phyloP scores from a whole-genome alignment of 2,113 vertebrate species.

The Crotalus viridis region DNA sequence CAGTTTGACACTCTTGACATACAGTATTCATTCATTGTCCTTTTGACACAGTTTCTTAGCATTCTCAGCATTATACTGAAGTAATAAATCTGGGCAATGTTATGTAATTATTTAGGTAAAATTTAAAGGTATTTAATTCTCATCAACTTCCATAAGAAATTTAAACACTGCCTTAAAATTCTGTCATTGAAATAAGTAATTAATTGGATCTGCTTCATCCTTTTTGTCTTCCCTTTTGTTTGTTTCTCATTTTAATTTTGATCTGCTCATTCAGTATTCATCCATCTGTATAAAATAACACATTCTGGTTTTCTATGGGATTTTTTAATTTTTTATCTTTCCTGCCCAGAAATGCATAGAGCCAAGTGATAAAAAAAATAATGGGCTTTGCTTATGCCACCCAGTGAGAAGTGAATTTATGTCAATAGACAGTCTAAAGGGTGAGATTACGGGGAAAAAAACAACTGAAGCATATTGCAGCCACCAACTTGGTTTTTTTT shows the following conservation, averaged over 20 bases:
- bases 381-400: background rate
- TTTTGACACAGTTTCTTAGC: background rate
- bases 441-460: background rate
- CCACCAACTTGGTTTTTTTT: background rate
- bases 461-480: background rate
- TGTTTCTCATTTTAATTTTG: constrained; percentile 46
- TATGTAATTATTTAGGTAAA: background rate
- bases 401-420: background rate
- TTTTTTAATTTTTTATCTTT: background rate
- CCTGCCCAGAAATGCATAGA: background rate
- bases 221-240: constrained; percentile 32
- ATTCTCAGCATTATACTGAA: background rate
- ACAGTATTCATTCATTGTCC: background rate
- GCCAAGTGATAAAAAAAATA: background rate
- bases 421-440: background rate
- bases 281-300: constrained; percentile 36
- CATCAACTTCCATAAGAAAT: background rate
- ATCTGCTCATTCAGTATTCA: constrained; percentile 1
- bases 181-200: background rate
- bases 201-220: background rate
- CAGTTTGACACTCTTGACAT: too few species aligned
- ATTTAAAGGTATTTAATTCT: background rate
- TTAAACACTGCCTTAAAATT: background rate
- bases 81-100: background rate
- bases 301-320: background rate